These are phyloP conservation scores for Pseudobourletiella spinata DNA, from an alignment of 1,140 invertebrate species.

Conservation along the genomic window DNA sequence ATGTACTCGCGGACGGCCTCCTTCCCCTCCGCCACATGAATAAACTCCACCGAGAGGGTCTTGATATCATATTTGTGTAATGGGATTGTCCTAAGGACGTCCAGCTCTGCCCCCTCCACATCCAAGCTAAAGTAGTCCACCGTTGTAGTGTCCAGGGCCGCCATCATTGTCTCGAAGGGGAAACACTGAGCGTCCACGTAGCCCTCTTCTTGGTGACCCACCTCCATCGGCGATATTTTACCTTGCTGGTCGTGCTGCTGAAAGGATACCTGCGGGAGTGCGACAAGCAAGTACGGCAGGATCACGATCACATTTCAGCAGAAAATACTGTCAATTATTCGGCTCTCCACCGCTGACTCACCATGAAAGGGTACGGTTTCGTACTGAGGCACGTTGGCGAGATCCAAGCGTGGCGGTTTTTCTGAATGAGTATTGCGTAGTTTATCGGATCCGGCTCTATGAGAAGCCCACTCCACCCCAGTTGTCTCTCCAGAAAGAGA, in stretches of 20 bases:
- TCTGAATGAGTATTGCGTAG: background rate
- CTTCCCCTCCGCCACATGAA: slow-evolving; percentile 40
- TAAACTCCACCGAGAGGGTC: slow-evolving; percentile 18
- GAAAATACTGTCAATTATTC: background rate
- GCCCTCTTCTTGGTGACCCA: background rate
- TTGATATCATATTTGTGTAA: slow-evolving; percentile 25
- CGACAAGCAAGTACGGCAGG: background rate
- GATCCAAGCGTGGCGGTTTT: slow-evolving; percentile 2
- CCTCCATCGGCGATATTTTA: background rate
- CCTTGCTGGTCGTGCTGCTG: background rate
- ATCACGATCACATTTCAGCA: background rate
- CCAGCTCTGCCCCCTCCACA: too few species aligned
- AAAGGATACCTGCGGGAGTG: slow-evolving; percentile 1
- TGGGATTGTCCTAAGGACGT: too few species aligned
- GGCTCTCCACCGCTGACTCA: background rate
- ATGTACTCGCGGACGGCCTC: slow-evolving; percentile 40
- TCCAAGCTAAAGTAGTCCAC: slow-evolving; percentile 33
- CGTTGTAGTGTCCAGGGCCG: slow-evolving; percentile 8
- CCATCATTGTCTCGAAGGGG: slow-evolving; percentile 21
- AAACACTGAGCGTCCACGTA: slow-evolving; percentile 17
- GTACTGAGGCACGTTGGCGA: too few species aligned
- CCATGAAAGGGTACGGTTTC: slow-evolving; percentile 8
- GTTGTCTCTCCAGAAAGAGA: slow-evolving; percentile 42
- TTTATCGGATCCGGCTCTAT: slow-evolving; percentile 17
- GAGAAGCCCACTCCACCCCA: slow-evolving; percentile 6